Conservation (phyloP, 2,797 vertebrate species). For the Lates japonicus region DNA sequence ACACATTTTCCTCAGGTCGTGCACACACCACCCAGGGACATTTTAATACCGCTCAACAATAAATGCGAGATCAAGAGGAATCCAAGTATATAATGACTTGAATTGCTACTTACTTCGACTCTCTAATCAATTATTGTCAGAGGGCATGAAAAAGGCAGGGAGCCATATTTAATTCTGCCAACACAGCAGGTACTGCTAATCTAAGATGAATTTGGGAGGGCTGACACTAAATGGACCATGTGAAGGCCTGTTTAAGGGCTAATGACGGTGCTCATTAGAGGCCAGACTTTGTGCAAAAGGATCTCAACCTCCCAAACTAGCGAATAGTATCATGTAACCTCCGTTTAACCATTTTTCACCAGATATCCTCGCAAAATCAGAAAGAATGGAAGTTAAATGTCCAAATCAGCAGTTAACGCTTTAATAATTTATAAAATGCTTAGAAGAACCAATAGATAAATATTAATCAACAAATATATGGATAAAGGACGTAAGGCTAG, state of each 20-base stretch:
- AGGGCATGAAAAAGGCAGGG: constrained; percentile 43
- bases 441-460: background rate
- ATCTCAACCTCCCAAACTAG: too few species aligned
- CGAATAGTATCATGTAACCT: too few species aligned
- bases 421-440: too few species aligned
- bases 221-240: constrained; percentile 55
- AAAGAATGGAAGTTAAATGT: constrained; percentile 2
- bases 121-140: constrained; percentile 64
- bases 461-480: background rate
- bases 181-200: constrained; percentile 51
- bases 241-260: constrained; percentile 52
- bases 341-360: background rate
- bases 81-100: constrained; percentile 70
- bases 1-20: constrained; percentile 64
- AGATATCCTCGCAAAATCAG: constrained; percentile 2
- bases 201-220: constrained; percentile 51
- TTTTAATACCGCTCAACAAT: constrained; percentile 67
- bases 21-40: constrained; percentile 58
- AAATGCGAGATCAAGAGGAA: too few species aligned
- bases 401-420: background rate
- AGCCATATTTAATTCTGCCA: constrained; percentile 54
- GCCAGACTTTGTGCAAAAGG: too few species aligned
- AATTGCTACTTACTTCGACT: constrained; percentile 57
- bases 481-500: background rate
- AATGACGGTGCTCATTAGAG: constrained; percentile 63